Conservation (phyloP, 2,888 invertebrate genomes). For the Acrobasis repandana region DNA sequence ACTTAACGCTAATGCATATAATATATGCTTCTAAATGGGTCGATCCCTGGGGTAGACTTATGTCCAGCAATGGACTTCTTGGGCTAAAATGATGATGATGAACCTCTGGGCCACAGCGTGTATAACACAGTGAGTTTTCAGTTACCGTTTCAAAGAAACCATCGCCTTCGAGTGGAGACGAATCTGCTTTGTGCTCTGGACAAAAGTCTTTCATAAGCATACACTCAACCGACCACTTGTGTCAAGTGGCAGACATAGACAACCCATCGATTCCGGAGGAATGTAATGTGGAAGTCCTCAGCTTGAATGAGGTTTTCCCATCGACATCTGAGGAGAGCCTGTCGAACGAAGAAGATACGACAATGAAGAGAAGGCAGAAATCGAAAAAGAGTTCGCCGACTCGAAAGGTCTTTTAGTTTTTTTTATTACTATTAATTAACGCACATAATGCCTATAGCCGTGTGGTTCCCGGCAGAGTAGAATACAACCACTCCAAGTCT, state of each 20-base stretch:
- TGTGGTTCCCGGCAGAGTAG: no score
- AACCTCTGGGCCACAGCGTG: not conserved
- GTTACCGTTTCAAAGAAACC: constrained; percentile 74
- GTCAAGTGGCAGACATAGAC: constrained; percentile 60
- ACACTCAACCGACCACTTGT: constrained; percentile 75
- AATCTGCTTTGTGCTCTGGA: constrained; percentile 51
- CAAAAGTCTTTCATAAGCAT: constrained; percentile 78
- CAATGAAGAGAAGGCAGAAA: constrained; percentile 52
- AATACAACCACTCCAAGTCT: no score
- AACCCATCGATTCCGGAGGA: constrained; percentile 59
- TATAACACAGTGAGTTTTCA: constrained; percentile 33
- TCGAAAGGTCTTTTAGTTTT: constrained; percentile 37
- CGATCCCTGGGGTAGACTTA: no score
- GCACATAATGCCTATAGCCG: no score
- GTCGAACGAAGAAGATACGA: constrained; percentile 66
- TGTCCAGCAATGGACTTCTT: no score
- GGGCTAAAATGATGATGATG: no score
- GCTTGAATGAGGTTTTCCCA: constrained; percentile 73
- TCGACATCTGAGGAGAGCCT: constrained; percentile 77
- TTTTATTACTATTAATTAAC: not conserved
- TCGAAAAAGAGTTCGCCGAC: constrained; percentile 46
- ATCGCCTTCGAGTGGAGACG: constrained; percentile 50
- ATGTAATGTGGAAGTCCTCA: constrained; percentile 73
- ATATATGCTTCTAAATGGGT: no score
- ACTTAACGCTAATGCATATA: no score